Evolutionary conservation across 2,888 invertebrate species (phyloP), one percentile per base, ranked within the genome.

Genomic region (Melolontha melolontha): DNA sequence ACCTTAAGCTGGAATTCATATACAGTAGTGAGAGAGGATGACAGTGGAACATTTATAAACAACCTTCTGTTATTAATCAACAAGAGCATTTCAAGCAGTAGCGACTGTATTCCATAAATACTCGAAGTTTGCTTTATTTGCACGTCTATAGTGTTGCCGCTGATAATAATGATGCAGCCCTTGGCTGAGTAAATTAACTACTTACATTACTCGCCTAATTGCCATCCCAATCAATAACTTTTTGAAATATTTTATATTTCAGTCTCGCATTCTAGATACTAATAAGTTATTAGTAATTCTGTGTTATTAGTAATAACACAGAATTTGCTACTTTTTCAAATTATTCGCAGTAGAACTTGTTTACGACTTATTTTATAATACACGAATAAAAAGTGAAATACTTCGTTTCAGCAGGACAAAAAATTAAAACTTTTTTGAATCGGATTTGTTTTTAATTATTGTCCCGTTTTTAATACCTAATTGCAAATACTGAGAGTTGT

Each of bases 11-110:
- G 70, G 70, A 70, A 70, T 72, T 73, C 70, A 71, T 71, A 70
- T 71, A 71, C 74, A 69, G 71, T 71, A 72, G 71, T 72, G 71
- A 73, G 70, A 73, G 72, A 70, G 70, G 66, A 72, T 71, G 73
- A 66, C 73, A 71, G 66, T 71, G 66, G 65, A 70, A 66, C 73
- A 73, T 73, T 73, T 71, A 73, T 73, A 73, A 71, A 68, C 64
- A 67, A 70, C 69, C 66, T 72, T 70, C 65, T 65, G 68, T 66
- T 70, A 73, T 73, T 73, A 72, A 73, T 73, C 72, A 73, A 70
- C 52, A 70, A 50, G 64, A 68, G 65, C 54, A 63, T 68, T 73
- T 72, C 69, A 72, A 73, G 72, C 72, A 69, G 73, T 73, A 72
- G 73, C 73, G 73, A 62, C 70, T 69, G 72, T 71, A 72, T 70